A percentile compares a stretch with the other conserved stretches of the same genome.
phyloP scores from a whole-genome alignment of 2,113 vertebrate genomes.

The Falco punctatus region DNA sequence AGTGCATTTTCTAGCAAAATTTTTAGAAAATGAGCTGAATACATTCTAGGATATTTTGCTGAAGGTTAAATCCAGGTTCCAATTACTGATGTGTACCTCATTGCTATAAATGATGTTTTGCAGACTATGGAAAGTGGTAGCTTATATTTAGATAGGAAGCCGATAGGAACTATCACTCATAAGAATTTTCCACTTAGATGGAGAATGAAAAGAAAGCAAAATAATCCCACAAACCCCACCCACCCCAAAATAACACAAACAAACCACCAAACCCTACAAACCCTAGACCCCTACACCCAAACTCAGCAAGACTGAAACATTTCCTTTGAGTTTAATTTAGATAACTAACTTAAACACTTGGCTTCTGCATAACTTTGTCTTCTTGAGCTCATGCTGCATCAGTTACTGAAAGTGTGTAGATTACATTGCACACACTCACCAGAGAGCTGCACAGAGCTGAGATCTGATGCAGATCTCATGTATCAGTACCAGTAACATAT shows the following conservation, averaged over 20 bases:
- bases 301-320: background rate
- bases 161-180: background rate
- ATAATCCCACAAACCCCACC: fast-evolving
- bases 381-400: background rate
- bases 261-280: no score
- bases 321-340: background rate
- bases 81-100: background rate
- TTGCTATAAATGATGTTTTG: background rate
- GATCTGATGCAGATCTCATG: background rate
- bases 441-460: background rate
- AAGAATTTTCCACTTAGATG: background rate
- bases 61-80: background rate
- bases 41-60: background rate
- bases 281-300: background rate
- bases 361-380: background rate
- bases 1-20: background rate
- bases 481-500: background rate
- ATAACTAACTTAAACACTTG: background rate
- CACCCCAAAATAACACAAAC: background rate
- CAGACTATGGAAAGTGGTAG: background rate
- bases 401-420: background rate
- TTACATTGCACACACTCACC: background rate
- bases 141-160: background rate
- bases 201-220: background rate
- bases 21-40: background rate